phyloP scores from a whole-genome alignment of 2,888 invertebrate genomes.

The Dascillus cervinus region DNA sequence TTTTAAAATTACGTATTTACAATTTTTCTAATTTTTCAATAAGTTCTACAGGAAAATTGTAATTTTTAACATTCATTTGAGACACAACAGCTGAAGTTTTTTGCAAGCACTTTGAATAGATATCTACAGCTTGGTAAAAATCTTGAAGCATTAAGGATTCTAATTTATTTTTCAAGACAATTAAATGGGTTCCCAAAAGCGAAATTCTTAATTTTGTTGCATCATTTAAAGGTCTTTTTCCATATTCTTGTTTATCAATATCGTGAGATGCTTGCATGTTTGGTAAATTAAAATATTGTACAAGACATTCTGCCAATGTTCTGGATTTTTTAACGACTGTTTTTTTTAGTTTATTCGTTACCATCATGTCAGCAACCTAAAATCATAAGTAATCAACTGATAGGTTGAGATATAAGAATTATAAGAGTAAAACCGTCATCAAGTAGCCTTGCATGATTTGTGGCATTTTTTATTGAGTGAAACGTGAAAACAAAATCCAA shows the following conservation, averaged over 20 bases:
- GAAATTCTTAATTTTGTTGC: constrained; percentile 13
- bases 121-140: constrained; percentile 15
- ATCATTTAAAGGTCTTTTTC: constrained; percentile 17
- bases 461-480: too few relatives aligned
- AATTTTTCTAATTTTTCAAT: too few relatives aligned
- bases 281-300: constrained; percentile 18
- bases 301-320: constrained; percentile 12
- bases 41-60: too few relatives aligned
- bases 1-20: too few relatives aligned
- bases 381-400: constrained; percentile 1
- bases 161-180: constrained; percentile 19
- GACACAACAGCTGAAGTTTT: too few relatives aligned
- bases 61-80: too few relatives aligned
- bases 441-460: too few relatives aligned
- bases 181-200: constrained; percentile 17
- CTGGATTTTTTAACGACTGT: constrained; percentile 3
- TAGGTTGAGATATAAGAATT: not conserved
- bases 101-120: too few relatives aligned
- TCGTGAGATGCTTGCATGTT: constrained; percentile 3
- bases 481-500: too few relatives aligned
- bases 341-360: constrained; percentile 2
- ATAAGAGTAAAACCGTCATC: too few relatives aligned
- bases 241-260: too few relatives aligned
- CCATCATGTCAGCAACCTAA: constrained; percentile 10
- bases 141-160: constrained; percentile 18